A percentile compares a stretch with the other conserved stretches of the same genome.
Conservation (phyloP, 1,140 invertebrate species). For the Ceratoteleas bidentatus region DNA sequence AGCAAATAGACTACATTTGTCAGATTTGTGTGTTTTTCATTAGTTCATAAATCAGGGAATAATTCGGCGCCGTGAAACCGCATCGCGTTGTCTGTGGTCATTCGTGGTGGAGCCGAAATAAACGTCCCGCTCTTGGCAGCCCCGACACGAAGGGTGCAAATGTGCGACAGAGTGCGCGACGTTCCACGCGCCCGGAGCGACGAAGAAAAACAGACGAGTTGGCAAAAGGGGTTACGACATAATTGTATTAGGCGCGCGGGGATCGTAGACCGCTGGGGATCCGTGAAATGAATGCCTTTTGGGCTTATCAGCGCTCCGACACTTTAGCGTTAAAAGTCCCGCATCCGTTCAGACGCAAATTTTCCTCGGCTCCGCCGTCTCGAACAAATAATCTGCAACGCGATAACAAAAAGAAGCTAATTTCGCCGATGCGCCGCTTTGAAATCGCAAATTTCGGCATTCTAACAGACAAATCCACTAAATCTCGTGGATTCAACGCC, state of each 20-base stretch:
- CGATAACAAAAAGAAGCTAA: conserved; percentile 28
- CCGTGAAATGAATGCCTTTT: conserved; percentile 79
- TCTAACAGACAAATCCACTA: no score
- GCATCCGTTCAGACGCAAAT: conserved; percentile 66
- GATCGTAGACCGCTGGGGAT: conserved; percentile 69
- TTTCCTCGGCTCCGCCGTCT: conserved; percentile 24
- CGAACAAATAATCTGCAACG: conserved; percentile 31
- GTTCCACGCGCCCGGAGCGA: conserved; percentile 11
- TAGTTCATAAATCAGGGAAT: conserved; percentile 60
- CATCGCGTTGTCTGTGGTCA: conserved; percentile 62
- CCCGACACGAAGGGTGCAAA: conserved; percentile 53
- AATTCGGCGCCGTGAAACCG: conserved; percentile 55
- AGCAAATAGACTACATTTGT: conserved; percentile 58
- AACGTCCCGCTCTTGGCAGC: conserved; percentile 68
- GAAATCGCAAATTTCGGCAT: not conserved
- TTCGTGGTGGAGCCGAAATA: conserved; percentile 66
- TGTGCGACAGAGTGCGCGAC: conserved; percentile 29
- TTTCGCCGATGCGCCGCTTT: not conserved
- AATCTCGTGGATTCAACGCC: no score
- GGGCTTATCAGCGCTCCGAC: conserved; percentile 78
- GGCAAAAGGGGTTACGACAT: conserved; percentile 79
- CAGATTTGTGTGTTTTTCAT: conserved; percentile 61
- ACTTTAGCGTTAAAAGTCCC: conserved; percentile 76
- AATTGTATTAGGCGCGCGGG: conserved; percentile 79
- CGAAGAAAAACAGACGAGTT: conserved; percentile 62